Percentiles rank a stretch among this genome's conserved stretches.
Conservation (phyloP, 2,113 vertebrate genomes). For the Felis chaus region DNA sequence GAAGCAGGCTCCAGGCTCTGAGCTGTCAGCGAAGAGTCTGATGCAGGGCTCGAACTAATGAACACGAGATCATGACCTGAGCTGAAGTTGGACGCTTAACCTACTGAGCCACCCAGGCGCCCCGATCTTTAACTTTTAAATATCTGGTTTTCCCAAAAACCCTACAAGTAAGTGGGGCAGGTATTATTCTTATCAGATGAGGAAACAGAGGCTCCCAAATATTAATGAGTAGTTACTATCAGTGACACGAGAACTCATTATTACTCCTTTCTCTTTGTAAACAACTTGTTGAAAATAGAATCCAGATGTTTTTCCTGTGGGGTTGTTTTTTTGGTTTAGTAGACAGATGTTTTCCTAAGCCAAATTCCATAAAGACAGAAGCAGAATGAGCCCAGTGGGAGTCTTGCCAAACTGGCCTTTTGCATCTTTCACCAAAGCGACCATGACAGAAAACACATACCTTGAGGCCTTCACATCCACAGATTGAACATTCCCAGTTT, state of each 20-base stretch:
- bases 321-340: neutral
- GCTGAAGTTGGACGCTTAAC: no score
- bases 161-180: neutral
- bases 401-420: neutral
- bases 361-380: neutral
- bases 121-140: neutral
- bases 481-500: neutral
- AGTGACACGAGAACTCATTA: no score
- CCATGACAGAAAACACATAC: neutral
- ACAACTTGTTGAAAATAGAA: neutral
- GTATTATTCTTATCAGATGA: neutral
- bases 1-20: no score
- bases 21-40: no score
- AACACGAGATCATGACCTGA: no score
- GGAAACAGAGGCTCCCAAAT: neutral
- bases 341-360: neutral
- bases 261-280: neutral
- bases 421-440: neutral
- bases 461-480: no score
- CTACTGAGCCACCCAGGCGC: no score
- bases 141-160: constrained; percentile 18
- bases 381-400: neutral
- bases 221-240: neutral
- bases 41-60: no score
- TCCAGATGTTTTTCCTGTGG: neutral